Percentiles rank a stretch among this genome's conserved stretches.
Conservation (phyloP, 2,797 vertebrate genomes). For the Syngnathus rostellatus region DNA sequence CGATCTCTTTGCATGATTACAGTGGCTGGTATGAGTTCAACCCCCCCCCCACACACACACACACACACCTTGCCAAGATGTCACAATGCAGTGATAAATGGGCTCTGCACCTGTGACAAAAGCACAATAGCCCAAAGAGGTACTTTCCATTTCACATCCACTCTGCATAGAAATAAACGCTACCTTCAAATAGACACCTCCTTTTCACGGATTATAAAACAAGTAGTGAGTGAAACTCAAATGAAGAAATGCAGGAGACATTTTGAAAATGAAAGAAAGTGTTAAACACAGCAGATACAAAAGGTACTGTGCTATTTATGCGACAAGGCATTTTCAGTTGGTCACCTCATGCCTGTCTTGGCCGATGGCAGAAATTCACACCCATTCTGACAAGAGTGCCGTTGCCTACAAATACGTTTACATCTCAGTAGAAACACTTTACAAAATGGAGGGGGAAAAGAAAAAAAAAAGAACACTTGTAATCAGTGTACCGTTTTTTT, state of each 20-base stretch:
- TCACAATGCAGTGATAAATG: constrained; percentile 66
- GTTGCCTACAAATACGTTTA: neutral
- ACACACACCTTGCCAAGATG: constrained; percentile 32
- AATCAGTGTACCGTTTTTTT: no score
- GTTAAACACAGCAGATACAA: no score
- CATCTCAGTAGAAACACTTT: neutral
- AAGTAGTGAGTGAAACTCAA: no score
- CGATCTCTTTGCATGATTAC: neutral
- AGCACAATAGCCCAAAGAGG: constrained; percentile 59
- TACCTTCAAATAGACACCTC: neutral
- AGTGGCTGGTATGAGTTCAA: constrained; percentile 21
- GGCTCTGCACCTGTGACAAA: constrained; percentile 47
- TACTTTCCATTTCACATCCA: constrained; percentile 61
- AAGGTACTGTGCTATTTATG: no score
- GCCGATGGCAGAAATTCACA: neutral
- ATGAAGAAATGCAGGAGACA: no score
- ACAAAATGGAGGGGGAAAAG: no score
- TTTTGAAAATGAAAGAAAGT: no score
- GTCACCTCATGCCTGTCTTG: neutral
- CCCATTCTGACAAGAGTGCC: neutral
- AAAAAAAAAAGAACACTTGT: no score
- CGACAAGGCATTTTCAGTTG: neutral
- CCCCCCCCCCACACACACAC: constrained; percentile 21
- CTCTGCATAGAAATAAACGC: constrained; percentile 15
- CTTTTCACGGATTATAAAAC: no score